A percentile compares a stretch with the other conserved stretches of the same genome.
phyloP scores from a whole-genome alignment of 2,888 invertebrate species.

The Epistrophe grossulariae region DNA sequence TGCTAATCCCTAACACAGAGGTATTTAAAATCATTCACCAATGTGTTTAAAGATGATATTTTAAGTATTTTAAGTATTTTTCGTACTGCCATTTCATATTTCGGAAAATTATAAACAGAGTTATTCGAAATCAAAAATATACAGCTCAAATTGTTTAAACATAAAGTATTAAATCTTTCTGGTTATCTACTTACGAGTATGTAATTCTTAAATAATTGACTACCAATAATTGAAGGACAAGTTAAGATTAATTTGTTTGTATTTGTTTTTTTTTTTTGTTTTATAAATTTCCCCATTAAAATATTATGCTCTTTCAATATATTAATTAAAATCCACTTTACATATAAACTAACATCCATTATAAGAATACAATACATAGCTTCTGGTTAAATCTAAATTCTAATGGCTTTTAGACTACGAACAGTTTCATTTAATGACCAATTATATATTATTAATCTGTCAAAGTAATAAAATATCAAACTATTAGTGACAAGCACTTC shows the following conservation, averaged over 20 bases:
- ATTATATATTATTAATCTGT: conserved; percentile 42
- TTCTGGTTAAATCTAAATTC: conserved; percentile 12
- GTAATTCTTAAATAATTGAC: background rate
- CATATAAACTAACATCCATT: background rate
- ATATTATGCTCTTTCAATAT: background rate
- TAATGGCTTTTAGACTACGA: conserved; percentile 23
- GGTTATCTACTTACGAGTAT: no score
- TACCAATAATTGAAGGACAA: background rate
- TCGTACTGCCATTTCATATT: no score
- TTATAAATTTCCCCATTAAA: background rate
- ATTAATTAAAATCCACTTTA: conserved; percentile 29
- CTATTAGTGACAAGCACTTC: conserved; percentile 25
- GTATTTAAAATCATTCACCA: no score
- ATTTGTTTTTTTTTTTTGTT: conserved; percentile 1
- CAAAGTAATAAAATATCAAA: conserved; percentile 49
- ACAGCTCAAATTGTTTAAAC: no score
- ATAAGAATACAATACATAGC: conserved; percentile 12
- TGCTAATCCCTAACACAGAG: no score
- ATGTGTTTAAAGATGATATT: no score
- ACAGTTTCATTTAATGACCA: conserved; percentile 47
- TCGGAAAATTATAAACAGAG: no score
- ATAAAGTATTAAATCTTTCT: no score
- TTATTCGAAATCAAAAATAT: no score
- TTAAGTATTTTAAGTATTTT: no score
- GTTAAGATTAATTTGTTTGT: no score